These are phyloP conservation scores for Asobara japonica DNA, from an alignment of 1,140 invertebrate species.

Conservation along the genomic window DNA sequence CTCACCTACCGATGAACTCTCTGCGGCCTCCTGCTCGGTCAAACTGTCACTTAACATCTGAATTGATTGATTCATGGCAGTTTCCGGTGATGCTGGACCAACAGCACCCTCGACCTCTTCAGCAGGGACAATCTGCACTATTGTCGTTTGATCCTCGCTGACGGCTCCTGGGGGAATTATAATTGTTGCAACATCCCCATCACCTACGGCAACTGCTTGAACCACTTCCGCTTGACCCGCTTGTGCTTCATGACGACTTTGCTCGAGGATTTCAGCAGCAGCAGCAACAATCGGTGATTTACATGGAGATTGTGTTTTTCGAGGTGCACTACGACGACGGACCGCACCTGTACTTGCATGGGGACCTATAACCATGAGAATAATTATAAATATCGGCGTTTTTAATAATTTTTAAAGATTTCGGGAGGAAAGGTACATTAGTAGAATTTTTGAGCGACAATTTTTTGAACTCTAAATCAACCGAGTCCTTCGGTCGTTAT, in stretches of 20 bases:
- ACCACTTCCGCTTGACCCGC: constrained; percentile 51
- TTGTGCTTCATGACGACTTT: constrained; percentile 44
- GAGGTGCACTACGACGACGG: constrained; percentile 26
- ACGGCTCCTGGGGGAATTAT: constrained; percentile 49
- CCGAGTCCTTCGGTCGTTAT: too few relatives aligned
- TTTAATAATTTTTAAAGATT: too few relatives aligned
- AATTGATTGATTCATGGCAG: constrained; percentile 44
- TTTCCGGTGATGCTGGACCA: constrained; percentile 6
- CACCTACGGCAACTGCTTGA: constrained; percentile 46
- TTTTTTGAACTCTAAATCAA: too few relatives aligned
- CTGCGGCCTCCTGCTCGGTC: constrained; percentile 50
- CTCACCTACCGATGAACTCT: constrained; percentile 39
- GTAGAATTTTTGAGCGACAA: too few relatives aligned
- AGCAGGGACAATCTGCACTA: constrained; percentile 43
- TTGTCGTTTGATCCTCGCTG: constrained; percentile 39
- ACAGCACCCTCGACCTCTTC: background rate
- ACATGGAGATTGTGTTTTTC: background rate
- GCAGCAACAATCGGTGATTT: background rate
- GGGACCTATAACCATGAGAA: too few relatives aligned
- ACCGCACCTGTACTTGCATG: too few relatives aligned
- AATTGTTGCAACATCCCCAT: constrained; percentile 45
- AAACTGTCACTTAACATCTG: constrained; percentile 47
- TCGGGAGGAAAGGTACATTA: too few relatives aligned
- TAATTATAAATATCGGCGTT: too few relatives aligned
- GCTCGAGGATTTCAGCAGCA: constrained; percentile 28